These are phyloP conservation scores for Laticauda laticaudata DNA, from an alignment of 2,113 vertebrate genomes.

Conservation along the genomic window DNA sequence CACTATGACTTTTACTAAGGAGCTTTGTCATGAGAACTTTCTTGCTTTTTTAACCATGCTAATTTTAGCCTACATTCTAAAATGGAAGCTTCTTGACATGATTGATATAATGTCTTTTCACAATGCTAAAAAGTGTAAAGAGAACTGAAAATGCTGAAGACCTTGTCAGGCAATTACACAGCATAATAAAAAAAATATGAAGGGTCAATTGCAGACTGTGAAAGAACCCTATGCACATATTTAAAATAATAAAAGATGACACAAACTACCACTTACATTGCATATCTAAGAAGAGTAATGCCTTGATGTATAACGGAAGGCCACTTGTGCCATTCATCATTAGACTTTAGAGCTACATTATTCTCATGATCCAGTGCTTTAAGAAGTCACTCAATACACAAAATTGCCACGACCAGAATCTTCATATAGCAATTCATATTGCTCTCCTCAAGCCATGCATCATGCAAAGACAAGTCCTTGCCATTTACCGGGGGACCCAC, in stretches of 20 bases:
- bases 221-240: neutral
- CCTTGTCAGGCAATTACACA: neutral
- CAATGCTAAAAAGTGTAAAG: neutral
- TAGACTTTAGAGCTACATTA: neutral
- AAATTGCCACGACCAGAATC: neutral
- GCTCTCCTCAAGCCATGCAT: neutral
- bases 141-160: neutral
- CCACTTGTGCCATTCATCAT: neutral
- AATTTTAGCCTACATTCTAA: neutral
- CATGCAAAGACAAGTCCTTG: neutral
- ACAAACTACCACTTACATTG: neutral
- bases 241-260: neutral
- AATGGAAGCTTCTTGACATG: neutral
- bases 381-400: neutral
- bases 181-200: neutral
- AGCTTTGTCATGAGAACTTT: neutral
- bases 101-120: neutral
- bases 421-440: neutral
- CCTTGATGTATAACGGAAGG: neutral
- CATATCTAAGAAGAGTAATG: neutral
- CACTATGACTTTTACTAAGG: neutral
- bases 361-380: neutral
- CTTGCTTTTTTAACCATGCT: neutral
- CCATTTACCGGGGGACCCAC: neutral
- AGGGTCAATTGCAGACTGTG: neutral